Base-by-base conservation (phyloP, 2,113 vertebrate species). In the Nanger granti region DNA sequence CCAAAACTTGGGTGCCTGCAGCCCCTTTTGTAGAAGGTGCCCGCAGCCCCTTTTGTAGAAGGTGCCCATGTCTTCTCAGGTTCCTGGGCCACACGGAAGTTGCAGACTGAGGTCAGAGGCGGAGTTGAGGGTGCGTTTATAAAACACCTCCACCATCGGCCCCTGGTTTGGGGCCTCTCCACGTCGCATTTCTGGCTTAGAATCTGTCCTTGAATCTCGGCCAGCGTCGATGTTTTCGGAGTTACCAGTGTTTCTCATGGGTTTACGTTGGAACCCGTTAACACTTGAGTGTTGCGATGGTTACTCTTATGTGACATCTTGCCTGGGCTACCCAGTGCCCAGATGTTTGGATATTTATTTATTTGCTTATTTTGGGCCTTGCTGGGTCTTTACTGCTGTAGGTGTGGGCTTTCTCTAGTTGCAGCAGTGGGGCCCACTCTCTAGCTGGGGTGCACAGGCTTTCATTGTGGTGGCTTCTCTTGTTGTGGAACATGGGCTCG, bases 291-390 rank as follows among this genome's bases (percentile, higher is more conserved):
- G 6, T 47, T 59, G 15, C 5, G 34, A 82, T 79, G 28, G 28
- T 57, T 93, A 31, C 15, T 64, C 82, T 87, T 83, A 22, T 2
- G 18, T 76, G 20, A 69, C 41, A 11, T 59, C 20, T 59, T 79
- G 49, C 55, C 49, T 17, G 64, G 80, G 17, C 57, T 34, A 34
- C 26, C 8, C 13, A 4, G 55, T 64, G 29, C 17, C 18, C 29
- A 14, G 29, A 18, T 94, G 24, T 44, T 41, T 59, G 62, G 34
- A 28, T 29, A 0, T 28, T 47, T 29, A 0, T 44, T 28, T 28
- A 0, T 47, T 29, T 80, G 11, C 2, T 15, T 4, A 49, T 49
- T 47, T 0, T 0, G 8, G 24, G 41, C 76, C 4, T 7, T 44
- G 24, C 37, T 79, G 37, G 73, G 12, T 76, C 73, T 26, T 26